Evolutionary conservation across 2,888 invertebrate genomes (phyloP), one percentile per base, ranked within the genome.

Genomic region (Dioctria rufipes): DNA sequence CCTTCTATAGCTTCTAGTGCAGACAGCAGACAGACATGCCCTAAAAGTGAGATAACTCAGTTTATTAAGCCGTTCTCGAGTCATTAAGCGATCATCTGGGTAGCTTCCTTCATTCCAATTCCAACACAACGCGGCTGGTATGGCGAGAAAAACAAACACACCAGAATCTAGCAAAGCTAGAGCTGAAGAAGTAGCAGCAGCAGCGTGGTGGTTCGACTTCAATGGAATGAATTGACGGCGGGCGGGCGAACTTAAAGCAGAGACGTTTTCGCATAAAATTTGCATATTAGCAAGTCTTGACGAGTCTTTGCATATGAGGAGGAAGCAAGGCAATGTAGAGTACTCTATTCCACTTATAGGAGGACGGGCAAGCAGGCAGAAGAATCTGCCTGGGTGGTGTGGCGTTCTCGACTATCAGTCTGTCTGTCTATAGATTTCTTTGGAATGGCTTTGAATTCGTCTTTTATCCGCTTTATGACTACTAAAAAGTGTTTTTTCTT

Each of bases 11-110:
- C 25, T 25, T 25, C 25, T 25, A 25, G 25, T 25, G 25, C 25
- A 25, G 25, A 25, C 25, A 25, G n/a, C 54, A 54, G 11, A 54
- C 11, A 54, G 11, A 39, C 9, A 60, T 9, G 42, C 58, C 13
- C 60, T 43, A 42, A 60, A 75, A 39, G 58, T 60, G 73, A 75
- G 73, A 75, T 75, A 75, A 75, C 73, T 60, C 58, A 54, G 73
- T 75, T 75, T 75, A 75, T 75, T 75, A 75, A 75, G 73, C 54
- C 73, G 73, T 75, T 75, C 73, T 75, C 73, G 60, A 75, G 73
- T 75, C 73, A 75, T 75, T 75, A 75, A 75, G 60, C 73, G 73
- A 75, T 75, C 73, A 75, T 75, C 73, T 75, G 25, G 8, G 73
- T 69, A 69, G 39, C 69, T 51, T 69, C 25, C 25, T 25, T 2